These are phyloP conservation scores for Cryptosula pallasiana DNA, from an alignment of 2,888 invertebrate genomes.

Conservation along the genomic window DNA sequence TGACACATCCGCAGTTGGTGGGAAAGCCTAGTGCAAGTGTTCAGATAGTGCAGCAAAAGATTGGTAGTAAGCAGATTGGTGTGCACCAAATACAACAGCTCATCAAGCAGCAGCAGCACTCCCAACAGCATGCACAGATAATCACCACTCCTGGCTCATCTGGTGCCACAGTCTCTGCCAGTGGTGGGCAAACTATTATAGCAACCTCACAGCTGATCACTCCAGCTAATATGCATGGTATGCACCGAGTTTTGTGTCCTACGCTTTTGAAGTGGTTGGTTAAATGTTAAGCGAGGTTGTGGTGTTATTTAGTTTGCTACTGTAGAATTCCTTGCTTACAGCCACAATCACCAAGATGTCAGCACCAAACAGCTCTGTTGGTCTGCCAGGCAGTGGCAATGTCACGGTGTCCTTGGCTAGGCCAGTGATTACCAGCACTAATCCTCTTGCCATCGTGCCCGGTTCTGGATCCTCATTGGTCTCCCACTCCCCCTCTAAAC, in stretches of 20 bases:
- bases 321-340: no score
- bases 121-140: constrained; percentile 33
- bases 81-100: constrained; percentile 72
- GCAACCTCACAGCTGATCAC: constrained; percentile 14
- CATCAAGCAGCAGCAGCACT: constrained; percentile 58
- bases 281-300: no score
- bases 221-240: constrained; percentile 21
- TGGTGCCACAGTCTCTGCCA: neutral
- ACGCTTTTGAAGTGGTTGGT: no score
- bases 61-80: neutral
- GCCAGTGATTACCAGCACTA: neutral
- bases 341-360: constrained; percentile 21
- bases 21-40: neutral
- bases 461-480: neutral
- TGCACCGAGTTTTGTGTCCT: no score
- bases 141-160: neutral
- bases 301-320: no score
- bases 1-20: neutral
- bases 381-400: neutral
- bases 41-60: constrained; percentile 21
- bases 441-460: neutral
- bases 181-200: constrained; percentile 1
- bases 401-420: constrained; percentile 18
- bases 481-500: constrained; percentile 17
- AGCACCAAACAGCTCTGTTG: constrained; percentile 1